Evolutionary conservation across 2,888 invertebrate species (phyloP), one percentile per base, ranked within the genome.

Genomic region (Eilema caniola): DNA sequence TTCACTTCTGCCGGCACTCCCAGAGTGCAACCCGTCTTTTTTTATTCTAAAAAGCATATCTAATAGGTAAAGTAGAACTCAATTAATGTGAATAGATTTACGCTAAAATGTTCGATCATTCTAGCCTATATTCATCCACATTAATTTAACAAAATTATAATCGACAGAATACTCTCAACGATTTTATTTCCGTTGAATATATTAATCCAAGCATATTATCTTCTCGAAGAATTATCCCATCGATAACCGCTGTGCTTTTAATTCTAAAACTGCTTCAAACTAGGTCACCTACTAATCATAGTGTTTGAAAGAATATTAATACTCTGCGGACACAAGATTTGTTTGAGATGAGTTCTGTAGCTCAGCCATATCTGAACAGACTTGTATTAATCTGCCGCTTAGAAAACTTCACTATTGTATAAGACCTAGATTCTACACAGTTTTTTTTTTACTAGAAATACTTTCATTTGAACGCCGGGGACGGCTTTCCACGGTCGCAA

Each of bases 271-370:
- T 65, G 67, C 5, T 69, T 64, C 65, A 71, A 62, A 69, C 73
- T 82, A 66, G 81, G 81, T 78, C 82, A 74, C 63, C 74, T 67
- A 62, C 60, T 76, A 76, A 81, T 81, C 80, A 74, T 78, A 80
- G 75, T 80, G 76, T 75, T 80, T 72, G 75, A 74, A 73, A 82
- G 82, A 82, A 80, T 80, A 74, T 82, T 75, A 76, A 80, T 78
- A 71, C 80, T 37, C 78, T 23, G 61, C 63, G 72, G 78, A 62
- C 47, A 56, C 65, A 24, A 68, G 78, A 74, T 82, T 82, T 82
- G 73, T 76, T 66, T 71, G 65, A 64, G 72, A 76, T 71, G 74
- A 74, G 75, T 70, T 76, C 62, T 67, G 66, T 31, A 72, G 76
- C 70, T 71, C 56, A 24, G 28, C 25, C 47, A 70, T 65, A 67